These are phyloP conservation scores for Sclerurus mexicanus DNA, from an alignment of 2,113 vertebrate genomes.

Conservation along the genomic window DNA sequence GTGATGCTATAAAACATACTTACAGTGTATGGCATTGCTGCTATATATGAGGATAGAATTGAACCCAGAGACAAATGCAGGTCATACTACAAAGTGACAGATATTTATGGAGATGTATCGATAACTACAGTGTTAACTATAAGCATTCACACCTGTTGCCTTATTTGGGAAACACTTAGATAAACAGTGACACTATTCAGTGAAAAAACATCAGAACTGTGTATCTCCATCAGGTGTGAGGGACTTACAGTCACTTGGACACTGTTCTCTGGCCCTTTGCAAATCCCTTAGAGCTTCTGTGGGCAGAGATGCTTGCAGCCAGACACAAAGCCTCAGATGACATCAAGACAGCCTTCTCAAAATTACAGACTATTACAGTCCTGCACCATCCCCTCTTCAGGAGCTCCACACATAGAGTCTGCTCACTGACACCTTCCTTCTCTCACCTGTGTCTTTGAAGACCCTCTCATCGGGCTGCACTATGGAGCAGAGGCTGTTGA, in stretches of 20 bases:
- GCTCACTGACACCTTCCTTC: neutral
- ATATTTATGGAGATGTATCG: neutral
- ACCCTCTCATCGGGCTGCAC: slow-evolving; percentile 87
- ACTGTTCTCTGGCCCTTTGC: neutral
- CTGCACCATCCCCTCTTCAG: neutral
- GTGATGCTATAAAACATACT: neutral
- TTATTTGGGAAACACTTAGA: neutral
- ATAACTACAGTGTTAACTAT: neutral
- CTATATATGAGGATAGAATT: neutral
- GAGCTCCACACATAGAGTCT: neutral
- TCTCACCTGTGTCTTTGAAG: slow-evolving; percentile 87
- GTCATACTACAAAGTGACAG: neutral
- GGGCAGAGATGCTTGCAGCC: neutral
- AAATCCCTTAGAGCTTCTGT: neutral
- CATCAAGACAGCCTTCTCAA: neutral
- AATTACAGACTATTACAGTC: neutral
- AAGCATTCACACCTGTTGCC: neutral
- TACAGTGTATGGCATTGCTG: neutral
- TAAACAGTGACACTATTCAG: neutral
- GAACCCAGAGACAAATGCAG: neutral
- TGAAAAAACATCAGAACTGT: neutral
- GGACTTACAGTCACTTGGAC: neutral
- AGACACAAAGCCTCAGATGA: neutral
- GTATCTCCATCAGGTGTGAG: neutral
- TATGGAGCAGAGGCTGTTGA: slow-evolving; percentile 90